These are phyloP conservation scores for Meliscaeva auricollis DNA, from an alignment of 2,888 invertebrate genomes.

Conservation along the genomic window DNA sequence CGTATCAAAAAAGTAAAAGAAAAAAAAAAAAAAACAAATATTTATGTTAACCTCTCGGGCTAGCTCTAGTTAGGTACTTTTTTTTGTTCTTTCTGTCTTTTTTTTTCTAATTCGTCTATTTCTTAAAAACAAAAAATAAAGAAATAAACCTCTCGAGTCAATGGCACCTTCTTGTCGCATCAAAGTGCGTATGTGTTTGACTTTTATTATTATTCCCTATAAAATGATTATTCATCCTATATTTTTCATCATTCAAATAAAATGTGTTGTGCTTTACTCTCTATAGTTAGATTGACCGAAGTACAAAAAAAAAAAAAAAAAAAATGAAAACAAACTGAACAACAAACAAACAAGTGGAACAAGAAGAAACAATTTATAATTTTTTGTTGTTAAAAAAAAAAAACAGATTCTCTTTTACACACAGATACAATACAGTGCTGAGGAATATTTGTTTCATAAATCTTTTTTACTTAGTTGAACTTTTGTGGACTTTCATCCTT, in stretches of 20 bases:
- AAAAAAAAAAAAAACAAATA: slow-evolving; percentile 56
- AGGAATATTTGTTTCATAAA: background rate
- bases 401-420: slow-evolving; percentile 19
- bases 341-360: slow-evolving; percentile 73
- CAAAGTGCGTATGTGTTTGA: slow-evolving; percentile 27
- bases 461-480: too few species aligned
- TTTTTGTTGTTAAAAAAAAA: slow-evolving; percentile 2
- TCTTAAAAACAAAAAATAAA: too few species aligned
- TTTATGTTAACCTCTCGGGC: slow-evolving; percentile 51
- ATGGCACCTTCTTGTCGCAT: slow-evolving; percentile 56
- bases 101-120: background rate
- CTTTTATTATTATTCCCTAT: slow-evolving; percentile 41
- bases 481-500: too few species aligned
- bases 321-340: slow-evolving; percentile 41
- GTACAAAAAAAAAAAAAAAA: slow-evolving; percentile 21
- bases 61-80: slow-evolving; percentile 49
- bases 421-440: slow-evolving; percentile 6
- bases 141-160: slow-evolving; percentile 50
- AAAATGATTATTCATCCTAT: slow-evolving; percentile 70
- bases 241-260: slow-evolving; percentile 69
- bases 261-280: slow-evolving; percentile 60
- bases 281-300: slow-evolving; percentile 35
- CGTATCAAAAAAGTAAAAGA: slow-evolving; percentile 56
- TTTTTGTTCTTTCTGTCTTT: slow-evolving; percentile 25
- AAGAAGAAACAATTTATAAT: slow-evolving; percentile 66